Conservation (phyloP, 2,888 invertebrate genomes). For the Notodonta ziczac region DNA sequence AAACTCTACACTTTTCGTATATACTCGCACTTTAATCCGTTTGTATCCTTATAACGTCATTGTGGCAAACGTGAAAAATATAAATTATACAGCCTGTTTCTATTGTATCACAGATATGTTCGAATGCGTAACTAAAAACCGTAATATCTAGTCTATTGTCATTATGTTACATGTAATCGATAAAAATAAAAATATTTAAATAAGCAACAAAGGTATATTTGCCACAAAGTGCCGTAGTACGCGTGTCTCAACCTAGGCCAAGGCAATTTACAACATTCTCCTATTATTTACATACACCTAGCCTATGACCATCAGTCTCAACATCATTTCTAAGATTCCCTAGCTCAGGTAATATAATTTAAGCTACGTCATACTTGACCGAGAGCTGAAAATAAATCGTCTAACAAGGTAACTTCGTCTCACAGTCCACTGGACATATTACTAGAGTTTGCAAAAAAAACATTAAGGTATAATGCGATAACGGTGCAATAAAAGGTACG, state of each 20-base stretch:
- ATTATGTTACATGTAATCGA: constrained; percentile 45
- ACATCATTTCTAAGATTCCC: constrained; percentile 76
- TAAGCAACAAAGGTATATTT: constrained; percentile 63
- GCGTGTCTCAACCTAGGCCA: constrained; percentile 81
- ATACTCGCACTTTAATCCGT: constrained; percentile 53
- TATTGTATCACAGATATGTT: constrained; percentile 83
- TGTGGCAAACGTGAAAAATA: constrained; percentile 71
- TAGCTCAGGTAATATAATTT: constrained; percentile 72
- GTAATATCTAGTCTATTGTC: constrained; percentile 61
- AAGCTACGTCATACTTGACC: constrained; percentile 71
- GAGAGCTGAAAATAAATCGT: constrained; percentile 75
- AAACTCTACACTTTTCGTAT: constrained; percentile 54
- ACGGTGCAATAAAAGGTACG: constrained; percentile 64
- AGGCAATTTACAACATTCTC: constrained; percentile 80
- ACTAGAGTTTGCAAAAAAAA: constrained; percentile 60
- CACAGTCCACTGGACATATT: constrained; percentile 75
- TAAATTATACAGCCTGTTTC: constrained; percentile 65
- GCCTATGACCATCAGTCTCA: constrained; percentile 83
- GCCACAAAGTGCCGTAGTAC: constrained; percentile 71
- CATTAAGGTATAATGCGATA: constrained; percentile 61
- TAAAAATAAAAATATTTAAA: constrained; percentile 47
- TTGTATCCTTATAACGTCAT: constrained; percentile 53
- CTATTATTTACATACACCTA: constrained; percentile 83
- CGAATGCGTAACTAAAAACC: constrained; percentile 69
- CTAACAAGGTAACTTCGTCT: constrained; percentile 78